These are phyloP conservation scores for Callaeas wilsoni DNA, from an alignment of 2,113 vertebrate genomes.

Conservation along the genomic window DNA sequence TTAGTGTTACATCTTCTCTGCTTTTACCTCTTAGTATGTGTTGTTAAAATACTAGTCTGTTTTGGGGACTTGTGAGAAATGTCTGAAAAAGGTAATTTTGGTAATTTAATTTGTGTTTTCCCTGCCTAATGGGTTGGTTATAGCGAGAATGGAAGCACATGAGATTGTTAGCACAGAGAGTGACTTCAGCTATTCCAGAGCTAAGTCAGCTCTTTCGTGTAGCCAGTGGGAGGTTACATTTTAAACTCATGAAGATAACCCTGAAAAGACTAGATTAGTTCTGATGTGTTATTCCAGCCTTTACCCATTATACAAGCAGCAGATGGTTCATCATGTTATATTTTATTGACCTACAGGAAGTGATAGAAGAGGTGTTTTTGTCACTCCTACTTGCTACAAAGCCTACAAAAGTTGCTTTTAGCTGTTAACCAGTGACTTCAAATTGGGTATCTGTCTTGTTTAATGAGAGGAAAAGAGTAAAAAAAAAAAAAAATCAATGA, in stretches of 20 bases:
- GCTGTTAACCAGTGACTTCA: conserved; percentile 12
- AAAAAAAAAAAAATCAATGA: neutral
- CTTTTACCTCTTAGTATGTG: neutral
- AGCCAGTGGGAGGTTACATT: conserved; percentile 13
- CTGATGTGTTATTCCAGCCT: conserved; percentile 34
- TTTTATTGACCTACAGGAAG: conserved; percentile 53
- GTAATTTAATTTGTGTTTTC: neutral
- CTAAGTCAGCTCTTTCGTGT: neutral
- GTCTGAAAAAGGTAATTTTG: neutral
- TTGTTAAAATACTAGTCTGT: neutral
- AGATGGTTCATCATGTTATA: conserved; percentile 43
- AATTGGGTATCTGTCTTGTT: conserved; percentile 24
- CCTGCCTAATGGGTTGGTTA: neutral
- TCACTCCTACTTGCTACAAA: conserved; percentile 44
- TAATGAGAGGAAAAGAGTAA: conserved; percentile 16
- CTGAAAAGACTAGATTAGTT: conserved; percentile 24
- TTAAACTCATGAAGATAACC: neutral
- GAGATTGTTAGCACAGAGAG: neutral
- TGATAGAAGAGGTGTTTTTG: conserved; percentile 44
- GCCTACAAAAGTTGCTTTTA: conserved; percentile 26
- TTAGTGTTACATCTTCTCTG: neutral
- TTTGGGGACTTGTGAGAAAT: neutral
- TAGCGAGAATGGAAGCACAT: neutral
- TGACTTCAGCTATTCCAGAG: neutral
- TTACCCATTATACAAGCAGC: conserved; percentile 25